Evolutionary conservation across 1,140 invertebrate species (phyloP).

Genomic region (Homarus americanus): DNA sequence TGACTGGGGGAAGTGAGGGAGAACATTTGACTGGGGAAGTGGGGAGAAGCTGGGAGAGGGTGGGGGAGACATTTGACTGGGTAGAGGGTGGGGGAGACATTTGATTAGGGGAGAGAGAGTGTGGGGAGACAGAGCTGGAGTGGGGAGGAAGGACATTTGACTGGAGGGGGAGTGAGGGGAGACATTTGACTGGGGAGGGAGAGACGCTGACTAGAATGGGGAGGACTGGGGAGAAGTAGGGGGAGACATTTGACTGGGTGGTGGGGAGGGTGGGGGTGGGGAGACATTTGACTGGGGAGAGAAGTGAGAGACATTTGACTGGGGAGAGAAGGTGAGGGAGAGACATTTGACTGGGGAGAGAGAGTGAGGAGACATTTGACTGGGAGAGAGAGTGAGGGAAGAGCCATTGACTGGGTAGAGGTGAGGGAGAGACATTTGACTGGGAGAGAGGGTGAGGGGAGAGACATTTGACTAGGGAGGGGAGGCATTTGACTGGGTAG

Average conservation of each 20-base stretch:
- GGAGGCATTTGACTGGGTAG: background rate
- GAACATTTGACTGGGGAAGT: background rate
- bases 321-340: too few species aligned
- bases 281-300: too few species aligned
- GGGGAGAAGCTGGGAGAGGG: background rate
- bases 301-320: too few species aligned
- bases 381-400: too few species aligned
- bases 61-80: background rate
- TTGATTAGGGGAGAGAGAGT: background rate
- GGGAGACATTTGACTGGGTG: too few species aligned
- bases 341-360: too few species aligned
- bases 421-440: background rate
- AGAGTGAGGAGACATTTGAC: too few species aligned
- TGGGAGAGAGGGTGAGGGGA: background rate
- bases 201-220: too few species aligned
- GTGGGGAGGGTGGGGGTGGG: too few species aligned
- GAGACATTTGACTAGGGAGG: background rate
- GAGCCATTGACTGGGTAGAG: too few species aligned
- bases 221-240: background rate
- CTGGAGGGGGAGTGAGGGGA: background rate
- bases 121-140: background rate
- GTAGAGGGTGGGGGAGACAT: background rate
- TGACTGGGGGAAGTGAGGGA: too few species aligned
- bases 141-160: background rate
- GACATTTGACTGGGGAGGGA: background rate